These are phyloP conservation scores for Nannobrachium achirus DNA, from an alignment of 2,113 vertebrate genomes.

Conservation along the genomic window DNA sequence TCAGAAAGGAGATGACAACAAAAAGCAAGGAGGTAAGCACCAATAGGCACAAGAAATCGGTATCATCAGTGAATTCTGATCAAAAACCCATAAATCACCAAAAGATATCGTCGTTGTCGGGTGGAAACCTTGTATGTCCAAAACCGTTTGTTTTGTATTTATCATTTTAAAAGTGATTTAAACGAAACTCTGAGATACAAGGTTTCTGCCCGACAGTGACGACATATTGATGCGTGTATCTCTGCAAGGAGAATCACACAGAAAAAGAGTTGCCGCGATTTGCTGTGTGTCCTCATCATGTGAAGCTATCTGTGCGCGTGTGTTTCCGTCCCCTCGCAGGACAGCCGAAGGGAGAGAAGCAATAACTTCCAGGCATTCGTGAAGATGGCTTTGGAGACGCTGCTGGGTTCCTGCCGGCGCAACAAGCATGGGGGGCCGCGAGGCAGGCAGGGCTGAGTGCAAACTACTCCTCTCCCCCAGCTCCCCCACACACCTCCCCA, in stretches of 20 bases:
- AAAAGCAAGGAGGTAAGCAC: conserved; percentile 85
- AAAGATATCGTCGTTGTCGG: too few species aligned
- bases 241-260: too few species aligned
- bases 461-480: background rate
- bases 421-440: conserved; percentile 70
- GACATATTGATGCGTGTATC: too few species aligned
- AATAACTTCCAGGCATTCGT: conserved; percentile 84
- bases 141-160: too few species aligned
- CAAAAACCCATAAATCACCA: too few species aligned
- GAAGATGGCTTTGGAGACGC: conserved; percentile 83
- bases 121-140: too few species aligned
- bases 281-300: conserved; percentile 52
- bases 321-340: conserved; percentile 67
- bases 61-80: too few species aligned
- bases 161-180: too few species aligned
- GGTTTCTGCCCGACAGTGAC: too few species aligned
- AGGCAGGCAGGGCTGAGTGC: conserved; percentile 69
- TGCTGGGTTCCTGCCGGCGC: conserved; percentile 79
- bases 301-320: conserved; percentile 70
- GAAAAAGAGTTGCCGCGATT: conserved; percentile 26
- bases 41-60: conserved; percentile 12
- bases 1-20: conserved; percentile 84
- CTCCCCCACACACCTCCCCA: conserved; percentile 10
- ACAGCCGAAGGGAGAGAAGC: conserved; percentile 86
- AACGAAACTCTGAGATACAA: too few species aligned